Evolutionary conservation across 2,888 invertebrate genomes (phyloP).

Genomic region (Rotaria magnacalcarata): DNA sequence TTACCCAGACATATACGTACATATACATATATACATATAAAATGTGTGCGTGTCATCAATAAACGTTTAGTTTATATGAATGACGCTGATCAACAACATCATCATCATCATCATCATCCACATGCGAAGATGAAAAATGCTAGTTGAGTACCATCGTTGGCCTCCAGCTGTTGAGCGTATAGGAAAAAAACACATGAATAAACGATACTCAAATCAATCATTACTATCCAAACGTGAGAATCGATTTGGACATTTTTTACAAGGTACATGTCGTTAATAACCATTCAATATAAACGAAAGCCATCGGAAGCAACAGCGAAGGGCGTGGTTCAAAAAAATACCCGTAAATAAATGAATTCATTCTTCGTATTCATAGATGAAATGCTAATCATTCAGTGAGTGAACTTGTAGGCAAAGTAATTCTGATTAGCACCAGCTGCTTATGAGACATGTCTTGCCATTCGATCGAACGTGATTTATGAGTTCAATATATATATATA

Average conservation of each 20-base stretch:
- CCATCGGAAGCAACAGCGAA: background rate
- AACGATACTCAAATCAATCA: background rate
- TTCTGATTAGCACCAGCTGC: background rate
- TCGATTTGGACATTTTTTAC: background rate
- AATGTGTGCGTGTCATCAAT: background rate
- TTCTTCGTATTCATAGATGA: background rate
- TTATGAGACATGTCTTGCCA: background rate
- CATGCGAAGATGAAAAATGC: background rate
- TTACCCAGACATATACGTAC: background rate
- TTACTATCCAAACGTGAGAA: background rate
- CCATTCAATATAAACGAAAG: background rate
- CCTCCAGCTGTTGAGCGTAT: conserved; percentile 12
- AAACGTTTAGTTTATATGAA: conserved; percentile 2
- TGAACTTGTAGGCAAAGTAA: background rate
- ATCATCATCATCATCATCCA: background rate
- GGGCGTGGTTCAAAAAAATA: background rate
- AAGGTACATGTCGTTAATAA: background rate
- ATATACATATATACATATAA: background rate
- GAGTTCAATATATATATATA: background rate
- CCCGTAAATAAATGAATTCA: background rate
- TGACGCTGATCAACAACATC: background rate
- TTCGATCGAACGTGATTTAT: background rate
- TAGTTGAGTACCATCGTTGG: background rate
- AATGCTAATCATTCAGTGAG: background rate
- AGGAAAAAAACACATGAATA: background rate